Base-by-base conservation (phyloP, 2,888 invertebrate species). In the Ferdinandea cuprea region DNA sequence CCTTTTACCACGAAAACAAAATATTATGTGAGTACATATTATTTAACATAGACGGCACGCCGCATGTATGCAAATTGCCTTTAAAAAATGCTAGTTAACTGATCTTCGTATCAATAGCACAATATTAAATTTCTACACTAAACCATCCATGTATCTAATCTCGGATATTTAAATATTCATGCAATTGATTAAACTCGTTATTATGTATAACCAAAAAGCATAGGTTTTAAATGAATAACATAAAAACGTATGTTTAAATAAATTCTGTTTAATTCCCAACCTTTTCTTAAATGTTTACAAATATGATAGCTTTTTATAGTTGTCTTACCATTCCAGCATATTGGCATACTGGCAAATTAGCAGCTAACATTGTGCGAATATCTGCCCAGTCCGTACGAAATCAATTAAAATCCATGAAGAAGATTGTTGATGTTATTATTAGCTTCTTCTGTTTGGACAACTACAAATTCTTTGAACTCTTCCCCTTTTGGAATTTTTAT, bases 261-360 rank as follows among this genome's bases (percentile, higher is more conserved):
- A 6, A 15, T 40, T 9, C 11, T 54, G 52, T 11, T 52, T 50
- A 37, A 37, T 37, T 50, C 56, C 15, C 21, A 11, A 25, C 35
- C 11, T 44, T 28, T 13, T 25, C 46, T 73, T 65, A 46, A 48
- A 63, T 63, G 25, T 19, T 56, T 56, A 56, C 35, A 58, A 44
- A 50, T 17, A 74, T 35, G 25, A 50, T 19, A 78, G n/a, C 35
- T 46, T 72, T 50, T 52, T 63, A 58, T 58, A 19, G 58, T 15
- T 59, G 56, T 85, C 87, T 87, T 87, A 87, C 87, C 87, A 87
- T 86, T 86, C 85, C 87, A 86, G 86, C 86, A 86, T 87, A 87
- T 85, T 87, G 87, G 72, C 87, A 87, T 85, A 87, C 86, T 86
- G 86, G 87, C 48, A 87, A 86, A 86, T 86, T 87, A 78, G 86